phyloP scores from a whole-genome alignment of 2,113 vertebrate species.

The Danionella cerebrum region DNA sequence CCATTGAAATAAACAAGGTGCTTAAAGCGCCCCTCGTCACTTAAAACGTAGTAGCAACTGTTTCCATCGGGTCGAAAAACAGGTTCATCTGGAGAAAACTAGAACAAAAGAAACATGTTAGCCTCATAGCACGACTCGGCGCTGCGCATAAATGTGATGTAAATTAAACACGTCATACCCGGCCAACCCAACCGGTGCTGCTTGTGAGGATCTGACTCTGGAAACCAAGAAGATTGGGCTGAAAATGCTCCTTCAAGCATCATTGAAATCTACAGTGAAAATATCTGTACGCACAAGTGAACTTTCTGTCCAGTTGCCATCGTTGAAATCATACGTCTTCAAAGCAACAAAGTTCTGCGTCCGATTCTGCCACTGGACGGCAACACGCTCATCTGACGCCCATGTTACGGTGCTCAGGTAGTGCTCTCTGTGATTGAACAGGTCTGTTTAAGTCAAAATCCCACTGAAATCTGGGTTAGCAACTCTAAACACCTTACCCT shows the following conservation, averaged over 20 bases:
- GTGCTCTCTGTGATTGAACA: conserved; percentile 71
- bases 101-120: background rate
- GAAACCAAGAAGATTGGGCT: no score
- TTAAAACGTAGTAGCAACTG: conserved; percentile 85
- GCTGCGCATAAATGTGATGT: no score
- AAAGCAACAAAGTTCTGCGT: conserved; percentile 77
- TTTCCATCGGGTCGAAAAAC: conserved; percentile 70
- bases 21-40: conserved; percentile 74
- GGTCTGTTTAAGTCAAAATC: background rate
- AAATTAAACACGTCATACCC: conserved; percentile 65
- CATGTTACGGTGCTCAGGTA: conserved; percentile 87
- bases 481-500: conserved; percentile 58
- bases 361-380: conserved; percentile 87
- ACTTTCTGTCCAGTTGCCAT: conserved; percentile 34
- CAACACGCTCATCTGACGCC: conserved; percentile 74
- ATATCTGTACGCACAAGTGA: conserved; percentile 37
- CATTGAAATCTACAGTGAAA: background rate
- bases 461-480: background rate
- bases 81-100: conserved; percentile 85
- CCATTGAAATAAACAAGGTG: conserved; percentile 76
- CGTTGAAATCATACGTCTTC: conserved; percentile 69
- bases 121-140: no score
- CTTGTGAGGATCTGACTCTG: conserved; percentile 67
- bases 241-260: no score
- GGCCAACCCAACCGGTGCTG: conserved; percentile 83